phyloP scores from a whole-genome alignment of 2,797 vertebrate species.

The Austrolebias charrua region DNA sequence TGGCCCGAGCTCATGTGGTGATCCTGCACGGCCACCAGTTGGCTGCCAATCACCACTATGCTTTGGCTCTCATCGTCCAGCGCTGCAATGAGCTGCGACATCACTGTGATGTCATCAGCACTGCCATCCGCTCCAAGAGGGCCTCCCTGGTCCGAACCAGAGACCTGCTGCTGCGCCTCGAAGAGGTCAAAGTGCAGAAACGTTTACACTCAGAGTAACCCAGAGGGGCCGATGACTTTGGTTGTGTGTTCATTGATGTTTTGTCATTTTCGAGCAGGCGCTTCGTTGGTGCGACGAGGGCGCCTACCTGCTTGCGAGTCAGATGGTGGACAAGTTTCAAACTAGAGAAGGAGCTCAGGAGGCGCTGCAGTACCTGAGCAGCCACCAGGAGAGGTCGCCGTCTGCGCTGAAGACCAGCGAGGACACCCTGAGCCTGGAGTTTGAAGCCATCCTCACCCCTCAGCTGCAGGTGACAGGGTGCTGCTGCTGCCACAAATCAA shows the following conservation, averaged over 20 bases:
- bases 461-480: slow-evolving; percentile 85
- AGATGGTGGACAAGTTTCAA: slow-evolving; percentile 91
- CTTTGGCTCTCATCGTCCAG: slow-evolving; percentile 91
- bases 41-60: slow-evolving; percentile 92
- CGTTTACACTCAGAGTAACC: not conserved
- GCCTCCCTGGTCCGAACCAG: slow-evolving; percentile 79
- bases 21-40: slow-evolving; percentile 92
- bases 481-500: not conserved
- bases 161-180: slow-evolving; percentile 86
- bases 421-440: slow-evolving; percentile 84
- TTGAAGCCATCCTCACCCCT: slow-evolving; percentile 86
- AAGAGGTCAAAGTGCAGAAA: slow-evolving; percentile 78
- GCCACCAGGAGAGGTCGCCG: slow-evolving; percentile 85
- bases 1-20: slow-evolving; percentile 84
- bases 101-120: slow-evolving; percentile 84
- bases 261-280: slow-evolving; percentile 72
- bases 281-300: slow-evolving; percentile 91
- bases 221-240: not conserved
- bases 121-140: slow-evolving; percentile 82
- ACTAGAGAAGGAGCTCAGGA: slow-evolving; percentile 90
- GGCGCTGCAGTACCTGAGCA: slow-evolving; percentile 85
- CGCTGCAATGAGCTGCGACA: slow-evolving; percentile 93
- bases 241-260: not conserved
- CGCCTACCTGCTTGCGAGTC: slow-evolving; percentile 91
- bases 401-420: slow-evolving; percentile 78